Evolutionary conservation across 2,888 invertebrate species (phyloP).

Genomic region (Latheticus oryzae): DNA sequence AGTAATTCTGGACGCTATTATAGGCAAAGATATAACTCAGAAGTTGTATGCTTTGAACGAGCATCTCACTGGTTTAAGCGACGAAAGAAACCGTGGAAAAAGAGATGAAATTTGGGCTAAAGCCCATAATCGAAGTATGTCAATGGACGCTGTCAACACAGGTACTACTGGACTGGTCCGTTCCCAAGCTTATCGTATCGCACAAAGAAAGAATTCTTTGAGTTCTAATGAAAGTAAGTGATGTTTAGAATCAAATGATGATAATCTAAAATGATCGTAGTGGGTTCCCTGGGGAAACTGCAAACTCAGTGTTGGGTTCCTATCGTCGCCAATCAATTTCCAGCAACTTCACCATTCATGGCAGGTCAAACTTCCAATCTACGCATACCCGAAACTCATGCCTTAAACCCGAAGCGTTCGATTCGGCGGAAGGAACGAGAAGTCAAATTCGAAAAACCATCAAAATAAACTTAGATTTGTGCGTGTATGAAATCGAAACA

Average conservation of each 20-base stretch:
- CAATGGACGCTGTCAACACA: constrained; percentile 83
- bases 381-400: constrained; percentile 52
- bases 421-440: constrained; percentile 49
- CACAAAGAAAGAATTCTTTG: constrained; percentile 64
- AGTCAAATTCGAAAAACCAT: constrained; percentile 52
- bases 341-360: constrained; percentile 75
- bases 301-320: constrained; percentile 75
- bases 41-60: constrained; percentile 87
- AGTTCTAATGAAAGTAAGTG: constrained; percentile 27
- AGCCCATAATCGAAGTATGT: constrained; percentile 76
- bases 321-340: constrained; percentile 78
- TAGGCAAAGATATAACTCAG: constrained; percentile 87
- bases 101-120: constrained; percentile 62
- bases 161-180: constrained; percentile 80
- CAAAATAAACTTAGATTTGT: constrained; percentile 31
- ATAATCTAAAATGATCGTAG: too few relatives aligned
- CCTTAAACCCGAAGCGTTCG: constrained; percentile 49
- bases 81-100: constrained; percentile 59
- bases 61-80: constrained; percentile 71
- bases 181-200: constrained; percentile 72
- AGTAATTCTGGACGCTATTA: constrained; percentile 80
- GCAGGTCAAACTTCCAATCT: constrained; percentile 52
- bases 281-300: constrained; percentile 65
- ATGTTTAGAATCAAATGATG: neutral
- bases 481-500: constrained; percentile 13